Base-by-base conservation (phyloP, 2,797 vertebrate species). In the Limnodromus scolopaceus region DNA sequence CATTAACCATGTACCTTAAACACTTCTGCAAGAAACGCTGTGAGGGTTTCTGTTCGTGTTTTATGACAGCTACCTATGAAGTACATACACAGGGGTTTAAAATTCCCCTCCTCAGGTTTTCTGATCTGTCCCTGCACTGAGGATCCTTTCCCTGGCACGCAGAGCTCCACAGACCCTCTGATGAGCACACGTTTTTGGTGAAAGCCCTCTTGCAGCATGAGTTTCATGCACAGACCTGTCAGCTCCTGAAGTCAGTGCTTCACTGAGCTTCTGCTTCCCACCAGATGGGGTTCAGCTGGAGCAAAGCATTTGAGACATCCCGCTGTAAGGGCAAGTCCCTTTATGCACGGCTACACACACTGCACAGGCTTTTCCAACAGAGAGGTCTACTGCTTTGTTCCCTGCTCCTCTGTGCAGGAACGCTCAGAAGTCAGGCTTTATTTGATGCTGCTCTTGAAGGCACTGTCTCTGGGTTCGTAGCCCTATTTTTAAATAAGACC, bases 221-320 rank as follows among this genome's bases (percentile, higher is more conserved):
- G 32, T 54, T 95, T 22, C 1, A 2, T 41, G 69, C 58, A 49
- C 51, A 79, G 85, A 86, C 25, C 28, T 78, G 74, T 17, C 87
- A 89, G 83, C 55, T 92, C 89, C 87, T 68, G 24, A 66, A 94
- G 77, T 69, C 68, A 88, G 64, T 30, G 80, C 48, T 92, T 75
- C 58, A 77, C 54, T 55, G 58, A 74, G 58, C 71, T 93, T 39
- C 87, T 91, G 41, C 58, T 84, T 85, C 71, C 60, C 34, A 55
- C 38, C 36, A 65, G 53, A 64, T 7, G n/a, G 20, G 38, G 36
- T 61, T 92, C 63, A 58, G 72, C 70, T 66, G 85, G 51, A 90
- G 80, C 55, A 89, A 81, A 95, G 80, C 1, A 5, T 34, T 55
- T 87, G 75, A 70, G 77, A 92, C 51, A 66, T 8, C 39, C 43